Evolutionary conservation across 2,888 invertebrate genomes (phyloP).

Genomic region (Temnothorax unifasciatus): DNA sequence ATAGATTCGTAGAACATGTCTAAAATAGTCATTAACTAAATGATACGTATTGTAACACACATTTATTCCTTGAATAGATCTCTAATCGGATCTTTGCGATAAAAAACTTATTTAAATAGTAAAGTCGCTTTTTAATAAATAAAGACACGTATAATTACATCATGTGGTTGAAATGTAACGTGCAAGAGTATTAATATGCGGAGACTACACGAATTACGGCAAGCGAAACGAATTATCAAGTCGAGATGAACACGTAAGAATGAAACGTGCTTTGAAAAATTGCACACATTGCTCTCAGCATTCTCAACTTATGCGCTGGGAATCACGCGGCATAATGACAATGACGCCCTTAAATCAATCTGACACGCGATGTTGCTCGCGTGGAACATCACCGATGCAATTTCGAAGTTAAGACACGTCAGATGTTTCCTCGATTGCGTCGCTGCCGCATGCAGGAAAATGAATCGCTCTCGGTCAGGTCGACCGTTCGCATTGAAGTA

Average conservation of each 20-base stretch:
- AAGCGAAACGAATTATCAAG: not conserved
- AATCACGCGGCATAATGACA: not conserved
- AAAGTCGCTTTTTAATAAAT: not conserved
- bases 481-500: conserved; percentile 14
- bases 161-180: not conserved
- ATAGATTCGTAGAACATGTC: not conserved
- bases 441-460: conserved; percentile 17
- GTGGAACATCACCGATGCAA: conserved; percentile 16
- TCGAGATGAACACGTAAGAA: conserved; percentile 2
- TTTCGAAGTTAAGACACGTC: conserved; percentile 14
- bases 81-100: not conserved
- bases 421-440: conserved; percentile 19
- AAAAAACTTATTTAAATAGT: not conserved
- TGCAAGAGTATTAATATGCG: not conserved
- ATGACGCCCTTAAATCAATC: conserved; percentile 19
- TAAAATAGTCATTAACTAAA: not conserved
- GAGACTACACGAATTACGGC: not conserved
- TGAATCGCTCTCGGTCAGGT: conserved; percentile 23
- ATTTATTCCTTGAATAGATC: not conserved
- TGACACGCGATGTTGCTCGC: not conserved
- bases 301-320: not conserved
- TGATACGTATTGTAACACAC: not conserved
- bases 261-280: conserved; percentile 2
- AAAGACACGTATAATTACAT: not conserved
- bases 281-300: not conserved